Conservation (phyloP, 2,797 vertebrate species). For the Otolemur crassicaudatus region DNA sequence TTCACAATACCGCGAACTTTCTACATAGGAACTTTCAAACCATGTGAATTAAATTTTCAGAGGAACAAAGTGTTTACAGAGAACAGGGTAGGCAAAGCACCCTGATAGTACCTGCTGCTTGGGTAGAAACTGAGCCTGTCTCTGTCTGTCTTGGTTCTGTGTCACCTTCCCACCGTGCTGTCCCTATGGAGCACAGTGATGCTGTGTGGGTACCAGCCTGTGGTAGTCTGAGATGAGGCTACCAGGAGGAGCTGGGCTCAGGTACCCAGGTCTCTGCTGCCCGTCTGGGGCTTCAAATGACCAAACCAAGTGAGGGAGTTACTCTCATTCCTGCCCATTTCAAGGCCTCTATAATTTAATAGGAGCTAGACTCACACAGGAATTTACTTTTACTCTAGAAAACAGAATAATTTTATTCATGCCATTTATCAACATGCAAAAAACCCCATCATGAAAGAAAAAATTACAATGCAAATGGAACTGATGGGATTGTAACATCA, state of each 20-base stretch:
- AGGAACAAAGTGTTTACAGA: not conserved
- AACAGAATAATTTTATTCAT: slow-evolving; percentile 5
- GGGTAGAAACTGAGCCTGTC: not conserved
- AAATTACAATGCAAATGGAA: not conserved
- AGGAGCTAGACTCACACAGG: not conserved
- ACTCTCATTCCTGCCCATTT: not conserved
- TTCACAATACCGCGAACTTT: slow-evolving; percentile 50
- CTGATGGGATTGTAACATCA: too few species aligned
- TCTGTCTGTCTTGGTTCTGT: not conserved
- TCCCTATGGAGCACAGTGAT: rapidly evolving
- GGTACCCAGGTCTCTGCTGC: not conserved
- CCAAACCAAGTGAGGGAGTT: not conserved
- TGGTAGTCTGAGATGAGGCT: not conserved
- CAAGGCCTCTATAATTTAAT: not conserved
- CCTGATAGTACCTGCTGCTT: not conserved
- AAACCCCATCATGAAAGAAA: not conserved
- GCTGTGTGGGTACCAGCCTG: not conserved
- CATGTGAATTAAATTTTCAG: slow-evolving; percentile 19
- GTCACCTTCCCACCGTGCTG: not conserved
- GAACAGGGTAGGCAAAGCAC: not conserved
- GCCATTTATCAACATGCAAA: not conserved
- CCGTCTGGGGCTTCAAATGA: not conserved
- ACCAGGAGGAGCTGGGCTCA: not conserved
- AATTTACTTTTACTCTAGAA: not conserved
- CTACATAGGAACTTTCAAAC: slow-evolving; percentile 35